These are phyloP conservation scores for Myocastor coypus DNA, from an alignment of 2,113 vertebrate species.

Conservation along the genomic window DNA sequence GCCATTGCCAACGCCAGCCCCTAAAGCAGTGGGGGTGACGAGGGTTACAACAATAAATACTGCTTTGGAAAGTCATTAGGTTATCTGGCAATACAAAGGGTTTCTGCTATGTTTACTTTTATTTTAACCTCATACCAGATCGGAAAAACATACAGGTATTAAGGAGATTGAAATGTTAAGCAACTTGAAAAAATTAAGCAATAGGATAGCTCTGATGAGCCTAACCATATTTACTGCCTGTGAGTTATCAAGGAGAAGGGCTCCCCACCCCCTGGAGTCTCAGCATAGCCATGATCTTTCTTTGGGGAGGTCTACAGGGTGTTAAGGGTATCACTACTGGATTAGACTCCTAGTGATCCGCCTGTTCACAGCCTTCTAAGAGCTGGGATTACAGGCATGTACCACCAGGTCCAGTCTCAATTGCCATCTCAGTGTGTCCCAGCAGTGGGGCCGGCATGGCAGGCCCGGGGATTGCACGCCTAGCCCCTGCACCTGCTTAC, in stretches of 20 bases:
- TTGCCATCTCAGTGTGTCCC: too few relatives aligned
- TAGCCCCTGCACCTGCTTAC: too few relatives aligned
- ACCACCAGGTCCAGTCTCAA: too few relatives aligned
- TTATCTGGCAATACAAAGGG: neutral
- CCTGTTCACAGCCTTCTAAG: too few relatives aligned
- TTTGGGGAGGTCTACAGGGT: too few relatives aligned
- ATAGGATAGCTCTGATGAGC: neutral
- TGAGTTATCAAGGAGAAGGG: neutral
- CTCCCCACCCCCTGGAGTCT: neutral
- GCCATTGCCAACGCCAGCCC: neutral
- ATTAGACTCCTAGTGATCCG: too few relatives aligned
- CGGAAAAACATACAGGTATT: neutral
- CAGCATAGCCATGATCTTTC: neutral
- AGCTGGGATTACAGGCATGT: too few relatives aligned
- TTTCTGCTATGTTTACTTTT: constrained; percentile 38
- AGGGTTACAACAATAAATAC: neutral
- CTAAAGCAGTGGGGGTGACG: neutral
- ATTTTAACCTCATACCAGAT: constrained; percentile 10
- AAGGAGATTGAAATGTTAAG: neutral
- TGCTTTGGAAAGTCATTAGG: constrained; percentile 20
- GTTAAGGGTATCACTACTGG: too few relatives aligned
- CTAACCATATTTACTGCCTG: neutral
- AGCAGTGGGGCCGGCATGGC: too few relatives aligned
- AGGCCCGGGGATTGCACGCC: too few relatives aligned
- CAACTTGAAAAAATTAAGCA: neutral